A percentile compares a stretch with the other conserved stretches of the same genome.
Evolutionary conservation across 2,797 vertebrate genomes (phyloP).

Genomic region (Takifugu rubripes): DNA sequence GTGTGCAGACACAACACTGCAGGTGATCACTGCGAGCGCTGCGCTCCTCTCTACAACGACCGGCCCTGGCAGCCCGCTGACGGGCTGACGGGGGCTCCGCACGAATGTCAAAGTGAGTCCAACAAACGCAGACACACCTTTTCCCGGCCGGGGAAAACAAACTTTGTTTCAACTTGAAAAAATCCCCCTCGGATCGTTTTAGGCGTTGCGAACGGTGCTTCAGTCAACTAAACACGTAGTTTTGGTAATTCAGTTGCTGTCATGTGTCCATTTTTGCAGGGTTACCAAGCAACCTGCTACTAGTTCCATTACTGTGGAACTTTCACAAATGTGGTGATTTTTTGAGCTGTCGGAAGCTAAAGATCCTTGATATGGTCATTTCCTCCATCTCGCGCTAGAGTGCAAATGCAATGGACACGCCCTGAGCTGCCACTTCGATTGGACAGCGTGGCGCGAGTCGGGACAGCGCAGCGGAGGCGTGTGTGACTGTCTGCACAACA

Average conservation of each 20-base stretch:
- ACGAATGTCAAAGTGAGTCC: slow-evolving; percentile 88
- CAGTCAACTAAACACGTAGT: background rate
- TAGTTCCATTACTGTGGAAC: too few relatives aligned
- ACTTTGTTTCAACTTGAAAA: background rate
- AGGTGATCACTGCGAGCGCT: slow-evolving; percentile 89
- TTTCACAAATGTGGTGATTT: too few relatives aligned
- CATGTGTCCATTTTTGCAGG: too few relatives aligned
- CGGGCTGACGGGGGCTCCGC: slow-evolving; percentile 86
- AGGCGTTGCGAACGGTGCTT: background rate
- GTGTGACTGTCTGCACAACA: slow-evolving; percentile 93
- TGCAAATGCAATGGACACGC: slow-evolving; percentile 95
- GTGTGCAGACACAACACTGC: slow-evolving; percentile 94
- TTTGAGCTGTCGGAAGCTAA: too few relatives aligned
- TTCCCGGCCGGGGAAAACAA: background rate
- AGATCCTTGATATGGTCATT: background rate
- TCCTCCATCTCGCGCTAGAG: slow-evolving; percentile 64
- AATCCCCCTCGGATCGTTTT: background rate
- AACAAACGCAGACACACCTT: slow-evolving; percentile 6
- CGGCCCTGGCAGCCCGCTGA: slow-evolving; percentile 92
- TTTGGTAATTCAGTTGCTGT: too few relatives aligned
- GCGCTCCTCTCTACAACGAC: slow-evolving; percentile 87
- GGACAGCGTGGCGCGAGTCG: slow-evolving; percentile 82
- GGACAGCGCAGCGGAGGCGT: slow-evolving; percentile 87
- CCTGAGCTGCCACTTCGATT: slow-evolving; percentile 86
- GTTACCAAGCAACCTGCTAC: too few relatives aligned